Conservation (phyloP, 2,888 invertebrate genomes). For the Pammene fasciana region DNA sequence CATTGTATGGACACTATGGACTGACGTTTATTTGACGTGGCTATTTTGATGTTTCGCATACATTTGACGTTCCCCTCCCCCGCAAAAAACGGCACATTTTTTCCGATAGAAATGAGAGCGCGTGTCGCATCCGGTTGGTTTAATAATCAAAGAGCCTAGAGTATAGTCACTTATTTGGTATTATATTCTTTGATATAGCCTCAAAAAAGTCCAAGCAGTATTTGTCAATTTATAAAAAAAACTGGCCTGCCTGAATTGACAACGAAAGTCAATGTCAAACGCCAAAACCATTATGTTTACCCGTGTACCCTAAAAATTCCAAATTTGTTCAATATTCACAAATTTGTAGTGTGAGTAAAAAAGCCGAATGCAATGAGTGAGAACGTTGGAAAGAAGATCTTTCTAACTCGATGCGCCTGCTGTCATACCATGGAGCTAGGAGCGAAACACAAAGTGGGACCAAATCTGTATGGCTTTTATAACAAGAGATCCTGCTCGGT, state of each 20-base stretch:
- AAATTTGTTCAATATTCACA: background rate
- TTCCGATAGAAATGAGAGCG: too few species aligned
- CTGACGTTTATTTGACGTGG: too few species aligned
- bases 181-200: too few species aligned
- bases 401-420: background rate
- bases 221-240: background rate
- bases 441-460: constrained; percentile 5
- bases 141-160: too few species aligned
- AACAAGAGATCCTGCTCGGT: background rate
- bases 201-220: background rate
- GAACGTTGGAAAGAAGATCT: constrained; percentile 1
- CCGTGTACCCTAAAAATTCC: background rate
- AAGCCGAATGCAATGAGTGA: background rate
- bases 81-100: too few species aligned
- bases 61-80: too few species aligned
- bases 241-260: too few species aligned
- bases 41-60: too few species aligned
- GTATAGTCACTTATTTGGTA: too few species aligned
- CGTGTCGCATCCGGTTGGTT: too few species aligned
- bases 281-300: background rate
- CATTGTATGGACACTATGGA: too few species aligned
- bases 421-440: constrained; percentile 15
- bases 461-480: background rate
- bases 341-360: background rate
- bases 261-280: background rate